Conservation (phyloP, 2,888 invertebrate species). For the Watsonalla cultraria region DNA sequence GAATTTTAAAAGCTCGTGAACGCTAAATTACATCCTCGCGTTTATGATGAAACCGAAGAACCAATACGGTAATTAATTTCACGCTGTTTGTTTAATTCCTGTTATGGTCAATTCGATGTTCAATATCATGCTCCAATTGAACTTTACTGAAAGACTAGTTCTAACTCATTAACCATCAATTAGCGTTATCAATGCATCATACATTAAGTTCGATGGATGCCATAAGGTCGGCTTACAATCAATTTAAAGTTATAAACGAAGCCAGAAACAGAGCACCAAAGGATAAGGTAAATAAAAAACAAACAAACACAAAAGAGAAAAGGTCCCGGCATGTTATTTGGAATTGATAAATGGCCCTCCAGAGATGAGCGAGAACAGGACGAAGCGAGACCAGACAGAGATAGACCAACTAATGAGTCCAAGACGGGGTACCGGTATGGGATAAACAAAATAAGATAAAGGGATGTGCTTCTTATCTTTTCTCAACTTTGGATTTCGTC, state of each 20-base stretch:
- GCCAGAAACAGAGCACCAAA: conserved; percentile 60
- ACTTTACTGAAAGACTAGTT: conserved; percentile 30
- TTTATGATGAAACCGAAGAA: conserved; percentile 46
- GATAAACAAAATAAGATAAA: conserved; percentile 64
- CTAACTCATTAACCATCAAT: conserved; percentile 59
- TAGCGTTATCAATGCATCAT: conserved; percentile 66
- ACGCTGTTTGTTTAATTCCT: conserved; percentile 37
- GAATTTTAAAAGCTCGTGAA: conserved; percentile 54
- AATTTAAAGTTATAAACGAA: conserved; percentile 67
- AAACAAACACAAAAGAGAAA: conserved; percentile 69
- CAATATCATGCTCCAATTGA: conserved; percentile 21
- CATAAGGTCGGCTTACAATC: conserved; percentile 73
- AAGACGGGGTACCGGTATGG: conserved; percentile 51
- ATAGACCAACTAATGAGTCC: conserved; percentile 65
- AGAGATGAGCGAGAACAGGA: conserved; percentile 61
- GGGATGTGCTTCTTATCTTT: conserved; percentile 64
- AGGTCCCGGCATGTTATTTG: conserved; percentile 76
- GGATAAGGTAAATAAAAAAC: conserved; percentile 75
- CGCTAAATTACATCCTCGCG: conserved; percentile 53
- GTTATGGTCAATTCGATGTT: conserved; percentile 26
- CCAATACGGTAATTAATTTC: conserved; percentile 35
- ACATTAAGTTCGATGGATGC: conserved; percentile 60
- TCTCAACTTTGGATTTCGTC: conserved; percentile 27
- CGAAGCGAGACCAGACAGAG: conserved; percentile 55
- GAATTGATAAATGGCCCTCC: conserved; percentile 77